Evolutionary conservation across 1,140 invertebrate species (phyloP), one percentile per base, ranked within the genome.

Genomic region (Brachionus asplanchnoidis): DNA sequence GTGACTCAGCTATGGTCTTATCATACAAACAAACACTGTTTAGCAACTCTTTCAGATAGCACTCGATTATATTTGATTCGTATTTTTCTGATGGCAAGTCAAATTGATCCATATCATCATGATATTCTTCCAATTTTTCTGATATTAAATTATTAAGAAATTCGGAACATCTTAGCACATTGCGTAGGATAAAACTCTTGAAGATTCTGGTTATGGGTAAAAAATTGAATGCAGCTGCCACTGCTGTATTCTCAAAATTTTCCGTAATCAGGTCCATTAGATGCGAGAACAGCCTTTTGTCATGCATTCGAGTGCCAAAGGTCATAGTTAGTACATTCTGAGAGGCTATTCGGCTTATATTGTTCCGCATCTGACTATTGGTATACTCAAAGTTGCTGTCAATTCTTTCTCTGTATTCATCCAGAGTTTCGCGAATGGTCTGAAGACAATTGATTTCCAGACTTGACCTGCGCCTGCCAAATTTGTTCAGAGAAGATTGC

Each of bases 261-360:
- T 84, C 82, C 11, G 60, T 84, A 70, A 84, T 46, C 17, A 68
- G 42, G 40, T 73, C 82, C 28, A 84, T 40, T 20, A 84, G 28
- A 46, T 53, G 53, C 8, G 42, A 44, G 23, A 84, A 56, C 20
- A 44, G 9, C n/a, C 26, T 84, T 50, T 82, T 60, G 36, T 53
- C 53, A 23, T 84, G 46, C 42, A 84, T 56, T 14, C 60, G 32
- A 2, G 42, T 32, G 20, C 82, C 82, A 73, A 84, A 84, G 6
- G 82, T 84, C 26, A 84, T 46, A 26, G 82, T 84, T 17, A 68
- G 36, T 11, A 84, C 60, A 84, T 84, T 84, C 23, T 84, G 60
- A 8, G 60, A 68, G 23, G 82, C 23, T 46, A 84, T 84, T 46
- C 68, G 53, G 40, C 68, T 84, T 20, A 84, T 44, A 36, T 40